A percentile compares a stretch with the other conserved stretches of the same genome.
Evolutionary conservation across 2,113 vertebrate genomes (phyloP).

Genomic region (Zosterops hypoxanthus): DNA sequence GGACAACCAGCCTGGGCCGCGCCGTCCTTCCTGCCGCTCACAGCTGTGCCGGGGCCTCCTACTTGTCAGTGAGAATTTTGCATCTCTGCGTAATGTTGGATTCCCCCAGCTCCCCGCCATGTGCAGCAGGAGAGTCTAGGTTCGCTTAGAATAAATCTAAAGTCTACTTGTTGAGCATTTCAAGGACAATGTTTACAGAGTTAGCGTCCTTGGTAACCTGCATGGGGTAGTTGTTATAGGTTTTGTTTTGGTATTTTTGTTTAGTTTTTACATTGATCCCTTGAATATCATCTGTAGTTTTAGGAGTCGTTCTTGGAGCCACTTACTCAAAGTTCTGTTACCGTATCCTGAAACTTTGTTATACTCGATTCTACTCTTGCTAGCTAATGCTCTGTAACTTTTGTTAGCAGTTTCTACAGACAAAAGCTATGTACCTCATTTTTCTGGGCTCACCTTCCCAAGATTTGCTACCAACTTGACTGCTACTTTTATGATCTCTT

Average conservation of each 20-base stretch:
- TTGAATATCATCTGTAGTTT: background rate
- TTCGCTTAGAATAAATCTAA: background rate
- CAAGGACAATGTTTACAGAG: background rate
- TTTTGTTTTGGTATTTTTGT: background rate
- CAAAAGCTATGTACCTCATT: background rate
- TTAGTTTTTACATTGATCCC: background rate
- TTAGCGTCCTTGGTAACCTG: background rate
- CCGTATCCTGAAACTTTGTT: accelerated
- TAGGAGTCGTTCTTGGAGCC: background rate
- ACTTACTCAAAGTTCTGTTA: background rate
- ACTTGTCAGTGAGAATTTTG: accelerated
- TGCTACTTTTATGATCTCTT: background rate
- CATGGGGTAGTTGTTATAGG: accelerated
- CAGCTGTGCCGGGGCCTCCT: accelerated
- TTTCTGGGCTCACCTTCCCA: background rate
- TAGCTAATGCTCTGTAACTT: background rate
- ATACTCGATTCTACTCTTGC: background rate
- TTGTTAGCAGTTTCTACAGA: background rate
- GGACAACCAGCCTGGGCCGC: background rate
- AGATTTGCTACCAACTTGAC: background rate
- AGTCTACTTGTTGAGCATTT: background rate
- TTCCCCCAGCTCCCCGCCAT: accelerated
- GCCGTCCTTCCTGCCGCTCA: accelerated
- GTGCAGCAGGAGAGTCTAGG: accelerated
- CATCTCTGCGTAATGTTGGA: accelerated